A percentile compares a stretch with the other conserved stretches of the same genome.
phyloP scores from a whole-genome alignment of 1,140 invertebrate genomes.

The Coptotermes formosanus region DNA sequence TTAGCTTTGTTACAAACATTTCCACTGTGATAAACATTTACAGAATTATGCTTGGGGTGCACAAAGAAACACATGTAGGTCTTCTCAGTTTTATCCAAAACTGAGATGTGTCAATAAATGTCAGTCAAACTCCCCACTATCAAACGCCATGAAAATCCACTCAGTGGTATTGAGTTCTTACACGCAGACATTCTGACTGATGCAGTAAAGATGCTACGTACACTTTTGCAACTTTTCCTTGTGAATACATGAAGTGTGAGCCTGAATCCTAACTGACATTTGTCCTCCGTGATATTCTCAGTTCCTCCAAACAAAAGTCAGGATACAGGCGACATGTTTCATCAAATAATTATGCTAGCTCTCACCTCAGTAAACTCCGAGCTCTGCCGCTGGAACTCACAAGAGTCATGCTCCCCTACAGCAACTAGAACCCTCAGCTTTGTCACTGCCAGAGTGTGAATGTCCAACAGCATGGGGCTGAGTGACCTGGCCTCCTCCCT shows the following conservation, averaged over 20 bases:
- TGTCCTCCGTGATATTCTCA: neutral
- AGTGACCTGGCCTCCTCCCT: neutral
- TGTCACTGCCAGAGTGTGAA: too few species aligned
- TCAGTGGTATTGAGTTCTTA: too few species aligned
- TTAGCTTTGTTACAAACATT: too few species aligned
- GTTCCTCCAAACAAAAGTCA: neutral
- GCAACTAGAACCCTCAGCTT: constrained; percentile 7
- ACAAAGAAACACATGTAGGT: too few species aligned
- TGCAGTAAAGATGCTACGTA: too few species aligned
- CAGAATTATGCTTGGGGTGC: too few species aligned
- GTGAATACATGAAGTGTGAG: too few species aligned
- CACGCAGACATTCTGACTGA: too few species aligned
- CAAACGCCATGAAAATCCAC: neutral
- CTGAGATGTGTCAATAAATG: neutral
- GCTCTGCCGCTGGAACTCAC: constrained; percentile 5
- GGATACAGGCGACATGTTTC: neutral
- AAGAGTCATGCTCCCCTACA: constrained; percentile 11
- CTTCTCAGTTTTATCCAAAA: too few species aligned
- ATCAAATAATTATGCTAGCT: neutral
- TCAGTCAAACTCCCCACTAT: neutral
- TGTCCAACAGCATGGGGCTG: constrained; percentile 13
- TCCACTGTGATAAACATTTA: too few species aligned
- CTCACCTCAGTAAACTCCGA: neutral
- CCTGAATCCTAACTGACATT: too few species aligned
- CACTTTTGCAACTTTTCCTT: too few species aligned